Evolutionary conservation across 2,888 invertebrate species (phyloP), one percentile per base, ranked within the genome.

Genomic region (Cinara cedri): DNA sequence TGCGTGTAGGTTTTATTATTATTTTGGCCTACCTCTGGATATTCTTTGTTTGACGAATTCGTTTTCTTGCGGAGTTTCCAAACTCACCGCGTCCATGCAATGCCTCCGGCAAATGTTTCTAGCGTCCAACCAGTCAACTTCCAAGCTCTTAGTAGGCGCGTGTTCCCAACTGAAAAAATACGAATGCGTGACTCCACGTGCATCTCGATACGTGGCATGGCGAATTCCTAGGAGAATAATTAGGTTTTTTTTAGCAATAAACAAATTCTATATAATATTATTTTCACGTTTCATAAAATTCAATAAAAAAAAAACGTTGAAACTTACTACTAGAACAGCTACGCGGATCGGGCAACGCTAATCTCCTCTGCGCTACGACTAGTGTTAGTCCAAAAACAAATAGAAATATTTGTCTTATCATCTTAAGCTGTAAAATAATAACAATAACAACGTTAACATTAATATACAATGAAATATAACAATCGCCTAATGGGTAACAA

Each of bases 161-260:
- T 95, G 94, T 84, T 94, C 94, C 94, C 94, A 94, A 85, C 94
- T 94, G 90, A 95, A 95, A 92, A 95, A 96, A 88, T 96, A 96
- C 34, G 95, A 93, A 86, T 95, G 95, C 8, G 92, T 90, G 42
- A 95, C 93, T 65, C 95, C 95, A 80, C 95, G 89, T 14, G 92
- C 94, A 86, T 95, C 95, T 83, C 94, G 90, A 87, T 95, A 95
- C 19, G 92, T 92, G 62, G 95, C 92, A 85, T 95, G 95, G 82
- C 94, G 91, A 51, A 95, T 95, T 84, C 94, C 94, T 94, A 85
- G 63, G 84, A 83, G 26, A n/a, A 62, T n/a, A 8, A 4, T 34
- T 21, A 21, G 10, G 9, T 8, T 55, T 55, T 55, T 21, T 19
- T 10, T 9, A 19, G 19, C n/a, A 54, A 6, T 19, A 19, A 54